Evolutionary conservation across 2,113 vertebrate genomes (phyloP).

Genomic region (Alexandromys fortis): DNA sequence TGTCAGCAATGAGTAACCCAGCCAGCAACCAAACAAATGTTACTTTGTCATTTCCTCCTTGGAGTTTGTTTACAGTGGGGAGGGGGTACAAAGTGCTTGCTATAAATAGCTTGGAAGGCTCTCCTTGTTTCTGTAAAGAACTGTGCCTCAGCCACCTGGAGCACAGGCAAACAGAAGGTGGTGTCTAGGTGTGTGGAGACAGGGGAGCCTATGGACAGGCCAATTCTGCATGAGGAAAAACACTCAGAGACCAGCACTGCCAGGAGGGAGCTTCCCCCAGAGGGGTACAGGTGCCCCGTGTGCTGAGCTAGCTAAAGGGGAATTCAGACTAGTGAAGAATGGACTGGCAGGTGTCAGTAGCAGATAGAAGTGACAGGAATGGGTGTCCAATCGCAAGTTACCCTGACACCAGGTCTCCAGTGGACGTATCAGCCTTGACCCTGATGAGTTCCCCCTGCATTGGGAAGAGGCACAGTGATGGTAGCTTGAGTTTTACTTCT

Average conservation of each 20-base stretch:
- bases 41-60: background rate
- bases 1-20: background rate
- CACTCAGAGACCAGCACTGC: background rate
- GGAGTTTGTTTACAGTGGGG: background rate
- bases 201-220: background rate
- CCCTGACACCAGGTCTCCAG: background rate
- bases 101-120: background rate
- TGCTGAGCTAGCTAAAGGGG: background rate
- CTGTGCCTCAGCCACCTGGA: background rate
- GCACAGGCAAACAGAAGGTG: background rate
- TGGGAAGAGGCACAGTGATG: background rate
- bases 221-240: background rate
- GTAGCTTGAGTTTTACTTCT: background rate
- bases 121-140: slow-evolving; percentile 21
- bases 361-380: background rate
- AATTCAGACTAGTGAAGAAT: background rate
- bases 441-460: background rate
- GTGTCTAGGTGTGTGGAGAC: background rate
- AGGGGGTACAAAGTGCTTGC: background rate
- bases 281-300: background rate
- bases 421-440: background rate
- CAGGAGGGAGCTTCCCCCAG: background rate
- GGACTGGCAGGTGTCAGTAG: too few species aligned
- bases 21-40: background rate
- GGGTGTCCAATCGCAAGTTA: background rate